Evolutionary conservation across 2,888 invertebrate genomes (phyloP).

Genomic region (Caenorhabditis zanzibari): DNA sequence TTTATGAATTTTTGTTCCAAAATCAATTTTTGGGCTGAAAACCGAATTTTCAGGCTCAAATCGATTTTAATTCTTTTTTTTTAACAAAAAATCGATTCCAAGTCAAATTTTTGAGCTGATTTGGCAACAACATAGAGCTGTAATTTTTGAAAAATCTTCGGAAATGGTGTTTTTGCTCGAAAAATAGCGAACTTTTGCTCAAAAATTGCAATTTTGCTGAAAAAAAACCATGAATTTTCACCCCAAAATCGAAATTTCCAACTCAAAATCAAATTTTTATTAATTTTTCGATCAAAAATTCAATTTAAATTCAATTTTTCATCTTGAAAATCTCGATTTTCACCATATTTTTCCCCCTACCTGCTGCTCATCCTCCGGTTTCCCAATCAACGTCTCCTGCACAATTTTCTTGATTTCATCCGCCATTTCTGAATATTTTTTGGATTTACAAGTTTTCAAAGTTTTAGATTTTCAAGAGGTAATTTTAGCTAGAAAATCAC

Average conservation of each 20-base stretch:
- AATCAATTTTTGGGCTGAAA: background rate
- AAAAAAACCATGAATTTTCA: too few species aligned
- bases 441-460: background rate
- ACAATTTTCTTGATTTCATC: slow-evolving; percentile 43
- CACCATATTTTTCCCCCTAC: slow-evolving; percentile 15
- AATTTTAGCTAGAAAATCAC: background rate
- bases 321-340: too few species aligned
- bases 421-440: slow-evolving; percentile 11
- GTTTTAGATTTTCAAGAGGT: background rate
- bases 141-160: background rate
- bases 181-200: slow-evolving; percentile 6
- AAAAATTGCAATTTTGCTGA: background rate
- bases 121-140: too few species aligned
- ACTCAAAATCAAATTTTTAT: background rate
- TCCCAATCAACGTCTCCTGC: slow-evolving; percentile 28
- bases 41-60: too few species aligned
- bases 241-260: too few species aligned
- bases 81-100: too few species aligned
- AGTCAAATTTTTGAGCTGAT: too few species aligned
- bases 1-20: background rate
- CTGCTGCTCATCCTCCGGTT: slow-evolving; percentile 48
- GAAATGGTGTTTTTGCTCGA: background rate
- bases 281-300: background rate
- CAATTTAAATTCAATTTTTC: background rate
- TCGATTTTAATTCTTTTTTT: too few species aligned